phyloP scores from a whole-genome alignment of 2,113 vertebrate species.

The Nothoprocta pentlandii region DNA sequence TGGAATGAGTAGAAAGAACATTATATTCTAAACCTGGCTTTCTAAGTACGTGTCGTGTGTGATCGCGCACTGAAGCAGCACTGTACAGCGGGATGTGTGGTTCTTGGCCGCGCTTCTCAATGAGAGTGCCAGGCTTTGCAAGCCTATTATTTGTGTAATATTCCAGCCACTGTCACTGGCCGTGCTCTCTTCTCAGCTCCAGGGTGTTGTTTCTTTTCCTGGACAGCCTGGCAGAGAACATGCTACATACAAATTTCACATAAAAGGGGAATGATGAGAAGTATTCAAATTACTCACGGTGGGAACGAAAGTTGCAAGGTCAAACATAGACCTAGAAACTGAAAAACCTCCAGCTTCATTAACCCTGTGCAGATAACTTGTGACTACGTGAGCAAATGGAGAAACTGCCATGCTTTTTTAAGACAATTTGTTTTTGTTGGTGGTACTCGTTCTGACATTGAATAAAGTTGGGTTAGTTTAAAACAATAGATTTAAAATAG shows the following conservation, averaged over 20 bases:
- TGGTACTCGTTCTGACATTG: background rate
- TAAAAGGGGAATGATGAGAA: background rate
- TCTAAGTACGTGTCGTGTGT: slow-evolving; percentile 1
- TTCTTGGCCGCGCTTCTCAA: background rate
- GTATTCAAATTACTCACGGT: background rate
- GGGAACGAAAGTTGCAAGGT: slow-evolving; percentile 8
- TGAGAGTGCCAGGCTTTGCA: slow-evolving; percentile 13
- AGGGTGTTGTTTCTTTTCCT: background rate
- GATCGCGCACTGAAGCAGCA: background rate
- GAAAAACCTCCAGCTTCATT: background rate
- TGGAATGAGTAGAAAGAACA: background rate
- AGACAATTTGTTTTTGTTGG: background rate
- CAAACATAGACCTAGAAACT: background rate
- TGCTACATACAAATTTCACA: background rate
- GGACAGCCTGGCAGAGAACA: background rate
- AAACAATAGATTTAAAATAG: background rate
- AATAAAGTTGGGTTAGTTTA: background rate
- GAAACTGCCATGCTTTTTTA: background rate
- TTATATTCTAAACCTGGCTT: slow-evolving; percentile 22
- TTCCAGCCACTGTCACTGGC: background rate
- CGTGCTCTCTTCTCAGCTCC: background rate
- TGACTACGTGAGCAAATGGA: background rate
- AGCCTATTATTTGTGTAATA: slow-evolving; percentile 50
- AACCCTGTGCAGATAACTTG: background rate
- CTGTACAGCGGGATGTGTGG: background rate